phyloP scores from a whole-genome alignment of 2,113 vertebrate species.

The Megalops atlanticus region DNA sequence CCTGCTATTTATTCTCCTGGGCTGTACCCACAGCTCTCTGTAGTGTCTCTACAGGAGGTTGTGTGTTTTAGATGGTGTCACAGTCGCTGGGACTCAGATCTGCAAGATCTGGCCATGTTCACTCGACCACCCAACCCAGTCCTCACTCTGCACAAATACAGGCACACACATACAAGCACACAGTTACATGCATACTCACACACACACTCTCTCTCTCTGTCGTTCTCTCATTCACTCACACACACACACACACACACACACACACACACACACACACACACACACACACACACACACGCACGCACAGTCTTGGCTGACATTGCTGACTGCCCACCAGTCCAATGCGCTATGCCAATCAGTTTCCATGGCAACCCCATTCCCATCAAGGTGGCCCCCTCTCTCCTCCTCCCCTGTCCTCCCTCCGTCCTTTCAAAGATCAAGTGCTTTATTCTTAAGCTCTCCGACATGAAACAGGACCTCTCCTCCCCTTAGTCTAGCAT shows the following conservation, averaged over 20 bases:
- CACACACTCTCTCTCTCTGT: neutral
- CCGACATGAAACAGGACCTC: constrained; percentile 42
- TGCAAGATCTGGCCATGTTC: too few species aligned
- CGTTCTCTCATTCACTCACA: constrained; percentile 24
- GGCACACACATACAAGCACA: neutral
- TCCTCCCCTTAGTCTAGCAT: neutral
- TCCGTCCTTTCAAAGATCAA: constrained; percentile 31
- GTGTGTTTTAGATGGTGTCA: neutral
- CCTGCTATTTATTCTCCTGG: neutral
- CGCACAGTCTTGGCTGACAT: constrained; percentile 31
- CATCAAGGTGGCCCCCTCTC: constrained; percentile 37
- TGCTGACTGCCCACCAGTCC: constrained; percentile 30
- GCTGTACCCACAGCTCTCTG: neutral
- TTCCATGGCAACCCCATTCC: constrained; percentile 60
- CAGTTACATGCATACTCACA: neutral
- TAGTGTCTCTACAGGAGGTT: too few species aligned
- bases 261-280: constrained; percentile 27
- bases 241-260: constrained; percentile 1
- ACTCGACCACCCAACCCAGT: too few species aligned
- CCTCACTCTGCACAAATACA: too few species aligned
- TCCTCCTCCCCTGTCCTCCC: neutral
- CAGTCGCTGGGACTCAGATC: too few species aligned
- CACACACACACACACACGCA: constrained; percentile 22
- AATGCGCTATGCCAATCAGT: constrained; percentile 62
- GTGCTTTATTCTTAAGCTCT: constrained; percentile 42